Percentiles rank a stretch among this genome's conserved stretches.
Evolutionary conservation across 1,140 invertebrate species (phyloP).

Genomic region (Nebria ingens): DNA sequence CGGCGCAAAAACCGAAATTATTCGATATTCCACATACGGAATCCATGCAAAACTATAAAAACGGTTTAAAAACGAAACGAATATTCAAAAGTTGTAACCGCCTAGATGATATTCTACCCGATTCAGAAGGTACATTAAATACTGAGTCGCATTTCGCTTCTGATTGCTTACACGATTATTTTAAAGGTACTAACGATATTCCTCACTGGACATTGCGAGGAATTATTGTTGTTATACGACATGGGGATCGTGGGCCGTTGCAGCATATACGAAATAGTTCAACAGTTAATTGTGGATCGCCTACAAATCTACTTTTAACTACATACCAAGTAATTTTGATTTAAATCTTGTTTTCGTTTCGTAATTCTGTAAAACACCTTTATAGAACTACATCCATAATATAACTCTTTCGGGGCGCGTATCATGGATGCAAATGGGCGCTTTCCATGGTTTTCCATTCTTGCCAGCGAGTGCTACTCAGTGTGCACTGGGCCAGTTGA

Average conservation of each 20-base stretch:
- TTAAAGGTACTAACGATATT: neutral
- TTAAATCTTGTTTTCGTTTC: neutral
- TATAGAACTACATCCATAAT: conserved; percentile 46
- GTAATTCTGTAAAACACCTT: conserved; percentile 11
- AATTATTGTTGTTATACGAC: conserved; percentile 67
- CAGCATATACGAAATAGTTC: conserved; percentile 65
- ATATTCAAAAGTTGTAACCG: conserved; percentile 58
- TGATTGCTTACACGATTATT: conserved; percentile 10
- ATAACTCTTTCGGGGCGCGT: conserved; percentile 46
- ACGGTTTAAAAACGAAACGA: conserved; percentile 48
- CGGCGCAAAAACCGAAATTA: conserved; percentile 38
- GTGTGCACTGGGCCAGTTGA: conserved; percentile 62
- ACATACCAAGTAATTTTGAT: conserved; percentile 26
- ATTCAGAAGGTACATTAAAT: conserved; percentile 61
- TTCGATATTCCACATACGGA: conserved; percentile 29
- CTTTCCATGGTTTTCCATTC: conserved; percentile 73
- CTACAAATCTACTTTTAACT: conserved; percentile 23
- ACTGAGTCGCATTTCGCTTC: conserved; percentile 12
- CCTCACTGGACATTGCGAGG: conserved; percentile 58
- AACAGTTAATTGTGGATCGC: conserved; percentile 61
- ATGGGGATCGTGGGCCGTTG: conserved; percentile 80
- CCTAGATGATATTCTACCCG: conserved; percentile 47
- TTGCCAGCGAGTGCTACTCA: conserved; percentile 46
- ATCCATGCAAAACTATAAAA: conserved; percentile 41
- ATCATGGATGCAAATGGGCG: conserved; percentile 63